Base-by-base conservation (phyloP, 2,888 invertebrate species). In the Pseudoips prasinana region DNA sequence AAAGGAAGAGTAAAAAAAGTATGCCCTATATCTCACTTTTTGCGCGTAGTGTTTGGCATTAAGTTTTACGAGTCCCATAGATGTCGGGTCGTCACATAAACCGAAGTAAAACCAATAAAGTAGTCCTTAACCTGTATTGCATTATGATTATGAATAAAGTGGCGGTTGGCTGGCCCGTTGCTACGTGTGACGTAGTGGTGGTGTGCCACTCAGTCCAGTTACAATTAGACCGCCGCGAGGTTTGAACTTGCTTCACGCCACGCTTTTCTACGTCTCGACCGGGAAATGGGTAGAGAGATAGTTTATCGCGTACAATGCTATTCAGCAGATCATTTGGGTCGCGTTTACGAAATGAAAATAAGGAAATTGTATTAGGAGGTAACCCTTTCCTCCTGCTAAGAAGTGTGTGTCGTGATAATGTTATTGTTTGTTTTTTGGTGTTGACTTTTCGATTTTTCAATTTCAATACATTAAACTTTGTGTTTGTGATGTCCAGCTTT, bases 341-440 rank as follows among this genome's bases (percentile, higher is more conserved):
- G 50, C 89, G 93, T 29, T 86, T 92, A 43, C 83, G 94, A 66
- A 91, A 91, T 75, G 90, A 91, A 54, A 90, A 91, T 73, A 93
- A 91, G 78, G 94, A 94, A 85, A 88, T 94, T 40, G 80, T 94
- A 56, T 84, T 94, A 64, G 94, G 94, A 64, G 94, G 94, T 94
- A 90, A 82, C 88, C 46, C 45, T 28, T 33, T 2, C 27, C 29
- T 35, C 34, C 35, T 34, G 32, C 29, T 46, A 17, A 33, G 22
- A 27, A 39, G 42, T 52, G 52, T 54, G 39, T 36, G 29, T 58
- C 39, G 28, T 44, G 24, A 45, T 19, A 33, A 34, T 51, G 32
- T 37, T 35, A 29, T 33, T 33, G 34, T 32, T 41, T 29, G 4
- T 22, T 42, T 46, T 39, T 33, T 29, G 29, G 42, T 52, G 37